Evolutionary conservation across 2,888 invertebrate species (phyloP), one percentile per base, ranked within the genome.

Genomic region (Alviniconcha strummeri): DNA sequence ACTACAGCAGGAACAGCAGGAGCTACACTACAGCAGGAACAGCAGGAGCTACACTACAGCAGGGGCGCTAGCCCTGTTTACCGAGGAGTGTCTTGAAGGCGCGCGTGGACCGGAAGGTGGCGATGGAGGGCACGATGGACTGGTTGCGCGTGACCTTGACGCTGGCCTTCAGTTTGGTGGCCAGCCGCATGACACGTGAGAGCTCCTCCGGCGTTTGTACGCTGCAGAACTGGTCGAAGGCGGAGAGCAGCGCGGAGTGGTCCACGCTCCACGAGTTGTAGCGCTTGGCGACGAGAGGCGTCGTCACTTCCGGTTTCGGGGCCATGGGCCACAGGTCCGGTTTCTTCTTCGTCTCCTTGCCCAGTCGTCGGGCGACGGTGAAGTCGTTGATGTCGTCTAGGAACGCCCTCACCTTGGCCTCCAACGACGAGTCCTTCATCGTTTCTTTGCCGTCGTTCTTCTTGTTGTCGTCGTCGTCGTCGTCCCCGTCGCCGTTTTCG

Each of bases 171-270:
- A 90, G 85, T 82, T 89, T 90, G 60, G 89, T 78, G 0, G 91
- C 90, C 57, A 89, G 83, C 57, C 87, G 86, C 71, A 90, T 88
- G 69, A 90, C 85, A 78, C 87, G 88, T 13, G 88, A 86, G 13
- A 89, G 85, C 54, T 88, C 87, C 15, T 90, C 90, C 11, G 84
- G 76, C 3, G 86, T 84, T 55, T 84, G 84, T 55, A 87, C 85
- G 52, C 79, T 64, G 84, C 89, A 89, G 81, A 90, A 89, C 36
- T 88, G 83, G 79, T 91, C 88, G 83, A 91, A 91, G 9, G 90
- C 90, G 11, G 72, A 83, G 80, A 89, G 88, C 13, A 91, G 76
- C 79, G 86, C 86, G 17, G 83, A 57, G 17, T 86, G 85, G 76
- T 89, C 88, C 5, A 88, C 52, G 3, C 84, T 52, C 55, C 64